Conservation (phyloP, 2,888 invertebrate species). For the Cantharis rustica region DNA sequence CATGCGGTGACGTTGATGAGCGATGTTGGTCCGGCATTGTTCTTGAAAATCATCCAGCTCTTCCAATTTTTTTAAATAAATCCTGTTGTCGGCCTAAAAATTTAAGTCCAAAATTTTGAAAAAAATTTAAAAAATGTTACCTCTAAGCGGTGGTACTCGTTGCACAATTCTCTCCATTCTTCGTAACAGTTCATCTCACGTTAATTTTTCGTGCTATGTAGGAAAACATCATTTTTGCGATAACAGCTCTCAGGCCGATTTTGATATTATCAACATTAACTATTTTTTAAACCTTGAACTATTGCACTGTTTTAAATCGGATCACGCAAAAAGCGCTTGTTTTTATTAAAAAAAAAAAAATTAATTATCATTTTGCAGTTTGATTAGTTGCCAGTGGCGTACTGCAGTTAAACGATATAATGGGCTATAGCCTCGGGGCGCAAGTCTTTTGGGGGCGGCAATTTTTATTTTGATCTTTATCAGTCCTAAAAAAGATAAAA, state of each 20-base stretch:
- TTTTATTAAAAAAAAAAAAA: not conserved
- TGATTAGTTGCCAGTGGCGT: not conserved
- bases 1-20: slow-evolving; percentile 91
- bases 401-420: not conserved
- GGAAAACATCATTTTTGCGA: not conserved
- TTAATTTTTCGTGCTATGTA: slow-evolving; percentile 37
- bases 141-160: slow-evolving; percentile 82
- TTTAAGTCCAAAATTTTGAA: not conserved
- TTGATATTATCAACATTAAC: not conserved
- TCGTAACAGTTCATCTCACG: slow-evolving; percentile 44
- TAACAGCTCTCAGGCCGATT: not conserved
- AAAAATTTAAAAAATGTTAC: slow-evolving; percentile 58
- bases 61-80: slow-evolving; percentile 83
- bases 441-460: no score
- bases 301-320: not conserved
- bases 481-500: no score
- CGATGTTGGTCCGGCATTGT: slow-evolving; percentile 85
- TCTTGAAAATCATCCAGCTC: slow-evolving; percentile 82
- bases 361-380: not conserved
- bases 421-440: no score
- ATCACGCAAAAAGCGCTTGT: not conserved
- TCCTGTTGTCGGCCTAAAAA: slow-evolving; percentile 75
- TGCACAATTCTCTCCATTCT: slow-evolving; percentile 80
- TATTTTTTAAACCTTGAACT: not conserved
- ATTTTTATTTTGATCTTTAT: no score